Evolutionary conservation across 2,797 vertebrate species (phyloP).

Genomic region (Bradypodion pumilum): DNA sequence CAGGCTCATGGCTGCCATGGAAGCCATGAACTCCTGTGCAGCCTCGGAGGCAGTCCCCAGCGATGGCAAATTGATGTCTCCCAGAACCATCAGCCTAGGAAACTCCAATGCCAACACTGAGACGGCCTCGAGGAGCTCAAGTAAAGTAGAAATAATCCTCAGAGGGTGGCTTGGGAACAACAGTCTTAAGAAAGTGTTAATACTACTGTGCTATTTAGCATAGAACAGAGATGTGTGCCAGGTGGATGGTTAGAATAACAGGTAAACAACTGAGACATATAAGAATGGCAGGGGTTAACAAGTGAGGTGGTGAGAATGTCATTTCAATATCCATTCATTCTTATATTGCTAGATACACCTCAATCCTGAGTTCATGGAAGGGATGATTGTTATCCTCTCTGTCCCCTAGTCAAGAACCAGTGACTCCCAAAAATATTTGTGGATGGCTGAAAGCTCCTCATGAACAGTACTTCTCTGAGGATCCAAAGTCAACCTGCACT

Average conservation of each 20-base stretch:
- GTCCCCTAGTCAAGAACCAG: background rate
- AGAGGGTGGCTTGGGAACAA: background rate
- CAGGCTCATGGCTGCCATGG: too few species aligned
- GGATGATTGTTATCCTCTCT: background rate
- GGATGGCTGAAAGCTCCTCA: too few species aligned
- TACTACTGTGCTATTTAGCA: background rate
- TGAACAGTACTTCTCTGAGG: background rate
- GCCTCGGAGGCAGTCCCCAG: too few species aligned
- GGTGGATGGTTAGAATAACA: background rate
- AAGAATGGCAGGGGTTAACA: background rate
- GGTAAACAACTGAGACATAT: background rate
- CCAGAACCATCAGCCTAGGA: too few species aligned
- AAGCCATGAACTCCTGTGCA: too few species aligned
- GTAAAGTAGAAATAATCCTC: conserved; percentile 1
- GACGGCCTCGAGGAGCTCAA: too few species aligned
- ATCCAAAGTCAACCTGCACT: background rate
- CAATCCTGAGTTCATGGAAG: too few species aligned
- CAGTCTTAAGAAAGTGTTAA: conserved; percentile 1
- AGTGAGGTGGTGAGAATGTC: background rate
- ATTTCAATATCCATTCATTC: background rate
- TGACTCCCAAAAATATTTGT: background rate
- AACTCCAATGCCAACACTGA: too few species aligned
- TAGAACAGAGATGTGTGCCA: background rate
- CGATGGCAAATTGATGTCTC: too few species aligned
- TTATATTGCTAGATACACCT: background rate